Conservation (phyloP, 1,140 invertebrate genomes). For the Lordiphosa collinella region DNA sequence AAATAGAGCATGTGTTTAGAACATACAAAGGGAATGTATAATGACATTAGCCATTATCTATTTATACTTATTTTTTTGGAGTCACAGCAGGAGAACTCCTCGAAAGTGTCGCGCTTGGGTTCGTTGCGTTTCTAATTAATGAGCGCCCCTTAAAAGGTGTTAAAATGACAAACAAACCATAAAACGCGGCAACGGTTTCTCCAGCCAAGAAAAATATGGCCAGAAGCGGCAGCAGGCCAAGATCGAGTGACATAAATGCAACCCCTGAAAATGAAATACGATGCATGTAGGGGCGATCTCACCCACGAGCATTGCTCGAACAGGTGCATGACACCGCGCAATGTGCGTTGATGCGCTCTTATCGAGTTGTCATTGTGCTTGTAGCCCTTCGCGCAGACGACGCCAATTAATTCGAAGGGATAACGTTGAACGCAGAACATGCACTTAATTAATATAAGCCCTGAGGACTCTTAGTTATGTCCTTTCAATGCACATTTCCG, state of each 20-base stretch:
- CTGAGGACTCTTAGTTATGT: conserved; percentile 27
- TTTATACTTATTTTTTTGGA: neutral
- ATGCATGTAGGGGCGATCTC: conserved; percentile 26
- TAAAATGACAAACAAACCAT: conserved; percentile 79
- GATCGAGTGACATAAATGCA: conserved; percentile 24
- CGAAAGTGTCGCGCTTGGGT: conserved; percentile 38
- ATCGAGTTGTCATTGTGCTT: conserved; percentile 74
- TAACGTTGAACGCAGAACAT: conserved; percentile 59
- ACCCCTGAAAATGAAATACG: conserved; percentile 57
- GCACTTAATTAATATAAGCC: conserved; percentile 71
- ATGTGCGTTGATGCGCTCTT: conserved; percentile 67
- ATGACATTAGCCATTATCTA: conserved; percentile 42
- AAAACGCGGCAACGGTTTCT: conserved; percentile 41
- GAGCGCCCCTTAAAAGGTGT: conserved; percentile 65
- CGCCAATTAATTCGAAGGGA: conserved; percentile 62
- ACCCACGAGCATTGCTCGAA: conserved; percentile 52
- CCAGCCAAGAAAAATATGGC: conserved; percentile 15
- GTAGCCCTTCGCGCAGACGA: conserved; percentile 27
- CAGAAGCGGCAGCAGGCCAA: conserved; percentile 35
- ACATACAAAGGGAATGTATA: conserved; percentile 19
- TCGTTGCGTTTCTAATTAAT: conserved; percentile 67
- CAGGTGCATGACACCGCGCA: conserved; percentile 66
- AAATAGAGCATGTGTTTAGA: conserved; percentile 8
- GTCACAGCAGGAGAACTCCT: conserved; percentile 47
- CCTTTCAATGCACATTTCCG: conserved; percentile 34